Base-by-base conservation (phyloP, 2,113 vertebrate species). In the Xiphorhynchus elegans region DNA sequence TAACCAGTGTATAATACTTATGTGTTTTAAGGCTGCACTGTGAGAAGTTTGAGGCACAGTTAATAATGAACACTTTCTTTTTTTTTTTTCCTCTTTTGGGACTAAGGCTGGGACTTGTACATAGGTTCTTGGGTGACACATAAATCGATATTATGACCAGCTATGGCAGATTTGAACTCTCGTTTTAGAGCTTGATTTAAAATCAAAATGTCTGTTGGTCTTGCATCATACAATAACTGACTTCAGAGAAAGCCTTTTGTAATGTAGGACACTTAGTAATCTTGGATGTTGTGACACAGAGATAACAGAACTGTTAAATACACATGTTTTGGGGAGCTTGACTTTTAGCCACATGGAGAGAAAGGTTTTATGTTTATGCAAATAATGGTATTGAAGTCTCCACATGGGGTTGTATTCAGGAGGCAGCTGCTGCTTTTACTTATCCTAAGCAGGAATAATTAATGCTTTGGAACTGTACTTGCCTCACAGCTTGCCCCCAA, bases 361-460 rank as follows among this genome's bases (percentile, higher is more conserved):
- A 92, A 85, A 85, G 49, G 64, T 69, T 90, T 95, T 96, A 69
- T 92, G 75, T 90, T 93, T 91, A 84, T 96, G 78, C 81, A 92
- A 86, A 96, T 95, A 67, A 83, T 46, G 53, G 59, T 68, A 56
- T 87, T 91, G 79, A 89, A 95, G 59, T 87, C 58, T 49, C 87
- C 84, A 53, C 31, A 42, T 74, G 78, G 44, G 85, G 60, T 80
- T 92, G 28, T 87, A 88, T 82, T 92, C 72, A 88, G 50, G 39
- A 42, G 86, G 3, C 88, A 95, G 95, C 89, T 96, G 91, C 91
- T 93, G 66, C 82, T 94, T 80, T 93, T 96, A 59, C 68, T 92
- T 93, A 63, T 12, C 62, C 62, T 74, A 84, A 85, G 88, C 37
- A 85, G 39, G 73, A 94, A 85, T 90, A 95, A 87, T 86, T 74